Base-by-base conservation (phyloP, 2,113 vertebrate species). In the Sceloporus undulatus region DNA sequence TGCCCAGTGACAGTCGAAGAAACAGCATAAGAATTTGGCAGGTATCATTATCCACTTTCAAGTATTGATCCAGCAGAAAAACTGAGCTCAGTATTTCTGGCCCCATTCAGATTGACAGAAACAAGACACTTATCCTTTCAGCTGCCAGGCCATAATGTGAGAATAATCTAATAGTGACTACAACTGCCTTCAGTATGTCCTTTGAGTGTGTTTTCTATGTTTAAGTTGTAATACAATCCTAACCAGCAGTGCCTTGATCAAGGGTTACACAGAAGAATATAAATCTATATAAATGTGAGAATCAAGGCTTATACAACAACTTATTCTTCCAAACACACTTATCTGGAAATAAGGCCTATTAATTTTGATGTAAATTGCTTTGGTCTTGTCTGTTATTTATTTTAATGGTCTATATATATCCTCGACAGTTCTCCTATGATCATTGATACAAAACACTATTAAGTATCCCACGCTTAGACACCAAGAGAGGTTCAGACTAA, bases 191-290 rank as follows among this genome's bases (percentile, higher is more conserved):
- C 78, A 59, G 59, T 62, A 18, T 14, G 59, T 14, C 76, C 79
- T 48, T 85, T 62, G 0, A 1, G 78, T 16, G 79, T 77, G 87
- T 91, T 80, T 87, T 85, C 86, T 83, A 89, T 66, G 23, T 66
- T 27, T 66, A 7, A 34, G 34, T 9, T 85, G 92, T 91, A 92
- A 83, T 76, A 14, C 87, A 79, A 68, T 62, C 76, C 38, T 91
- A 92, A 90, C 82, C 86, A 90, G 85, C 88, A 93, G 85, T 4
- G 27, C 66, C 23, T 85, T 38, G 54, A 88, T 87, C 91, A 77
- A 68, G 42, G 84, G 7, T 89, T 81, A 90, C 90, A 87, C 16
- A 48, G 25, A 73, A 65, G 87, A 79, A 34, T 92, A 5, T 40
- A 76, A 40, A 29, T 23, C 10, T 5, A 93, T 89, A 90, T 87